phyloP scores from a whole-genome alignment of 1,140 invertebrate species.

The Lepidurus packardi region DNA sequence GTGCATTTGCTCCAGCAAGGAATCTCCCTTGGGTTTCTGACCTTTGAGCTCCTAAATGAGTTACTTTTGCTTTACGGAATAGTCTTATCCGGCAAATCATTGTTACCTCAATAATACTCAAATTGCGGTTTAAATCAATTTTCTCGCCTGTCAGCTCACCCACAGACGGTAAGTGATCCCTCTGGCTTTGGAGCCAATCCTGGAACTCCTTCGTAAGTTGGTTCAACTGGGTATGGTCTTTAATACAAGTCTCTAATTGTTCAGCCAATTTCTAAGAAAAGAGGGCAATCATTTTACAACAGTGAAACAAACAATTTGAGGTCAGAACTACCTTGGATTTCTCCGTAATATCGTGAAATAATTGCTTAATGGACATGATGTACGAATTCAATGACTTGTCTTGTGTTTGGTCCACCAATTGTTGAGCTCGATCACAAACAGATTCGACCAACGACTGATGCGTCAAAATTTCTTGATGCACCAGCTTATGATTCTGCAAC shows the following conservation, averaged over 20 bases:
- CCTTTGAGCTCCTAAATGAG: slow-evolving; percentile 60
- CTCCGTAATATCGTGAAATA: slow-evolving; percentile 79
- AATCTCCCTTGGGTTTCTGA: slow-evolving; percentile 63
- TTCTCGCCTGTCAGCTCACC: slow-evolving; percentile 75
- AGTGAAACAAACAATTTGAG: slow-evolving; percentile 33
- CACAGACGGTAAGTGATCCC: slow-evolving; percentile 66
- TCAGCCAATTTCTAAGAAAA: slow-evolving; percentile 56
- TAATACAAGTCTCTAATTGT: slow-evolving; percentile 76
- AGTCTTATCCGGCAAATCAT: not conserved
- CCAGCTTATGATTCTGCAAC: slow-evolving; percentile 82
- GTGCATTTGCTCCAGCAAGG: slow-evolving; percentile 62
- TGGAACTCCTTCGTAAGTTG: slow-evolving; percentile 63
- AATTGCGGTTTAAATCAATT: slow-evolving; percentile 55
- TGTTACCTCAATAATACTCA: not conserved
- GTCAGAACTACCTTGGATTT: slow-evolving; percentile 60
- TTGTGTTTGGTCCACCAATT: slow-evolving; percentile 80
- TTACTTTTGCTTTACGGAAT: slow-evolving; percentile 57
- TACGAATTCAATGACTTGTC: slow-evolving; percentile 79
- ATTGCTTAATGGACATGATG: slow-evolving; percentile 77
- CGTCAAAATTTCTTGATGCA: slow-evolving; percentile 91
- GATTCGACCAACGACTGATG: slow-evolving; percentile 82
- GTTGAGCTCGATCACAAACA: slow-evolving; percentile 85
- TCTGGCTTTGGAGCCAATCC: slow-evolving; percentile 70
- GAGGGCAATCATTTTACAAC: slow-evolving; percentile 39
- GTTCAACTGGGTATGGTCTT: slow-evolving; percentile 74